Percentiles rank a stretch among this genome's conserved stretches.
These are phyloP conservation scores for Venustoraphidia nigricollis DNA, from an alignment of 2,888 invertebrate species.

Conservation along the genomic window DNA sequence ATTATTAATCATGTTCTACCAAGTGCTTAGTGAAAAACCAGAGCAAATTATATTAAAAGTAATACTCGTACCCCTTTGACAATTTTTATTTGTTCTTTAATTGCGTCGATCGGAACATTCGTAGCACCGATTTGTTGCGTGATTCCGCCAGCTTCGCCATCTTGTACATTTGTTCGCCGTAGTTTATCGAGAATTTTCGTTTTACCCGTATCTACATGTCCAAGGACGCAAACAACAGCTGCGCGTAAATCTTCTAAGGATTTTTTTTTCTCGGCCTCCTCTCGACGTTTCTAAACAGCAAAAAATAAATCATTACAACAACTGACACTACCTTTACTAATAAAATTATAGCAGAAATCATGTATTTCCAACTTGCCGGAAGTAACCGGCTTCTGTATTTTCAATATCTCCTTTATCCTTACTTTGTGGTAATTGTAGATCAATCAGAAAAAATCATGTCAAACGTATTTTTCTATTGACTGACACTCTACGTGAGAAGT, in stretches of 20 bases:
- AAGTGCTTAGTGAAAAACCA: too few species aligned
- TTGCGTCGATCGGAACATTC: constrained; percentile 92
- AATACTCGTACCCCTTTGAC: constrained; percentile 63
- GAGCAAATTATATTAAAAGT: constrained; percentile 1
- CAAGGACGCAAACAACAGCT: constrained; percentile 95
- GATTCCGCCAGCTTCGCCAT: constrained; percentile 97
- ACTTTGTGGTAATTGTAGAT: too few species aligned
- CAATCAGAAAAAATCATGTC: too few species aligned
- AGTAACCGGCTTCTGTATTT: too few species aligned
- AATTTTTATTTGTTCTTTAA: constrained; percentile 85
- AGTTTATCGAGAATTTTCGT: constrained; percentile 97
- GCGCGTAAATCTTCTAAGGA: constrained; percentile 64
- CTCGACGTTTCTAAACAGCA: constrained; percentile 39
- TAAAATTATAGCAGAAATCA: too few species aligned
- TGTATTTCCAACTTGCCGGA: too few species aligned
- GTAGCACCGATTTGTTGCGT: constrained; percentile 99
- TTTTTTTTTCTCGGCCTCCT: constrained; percentile 52
- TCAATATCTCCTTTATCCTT: too few species aligned
- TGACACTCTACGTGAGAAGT: too few species aligned
- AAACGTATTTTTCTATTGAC: too few species aligned
- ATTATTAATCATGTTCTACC: too few species aligned
- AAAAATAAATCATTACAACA: constrained; percentile 1
- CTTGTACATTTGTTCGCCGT: constrained; percentile 78
- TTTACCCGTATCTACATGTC: constrained; percentile 99
- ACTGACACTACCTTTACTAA: not conserved